A percentile compares a stretch with the other conserved stretches of the same genome.
phyloP scores from a whole-genome alignment of 2,797 vertebrate species.

The Buphagus erythrorhynchus region DNA sequence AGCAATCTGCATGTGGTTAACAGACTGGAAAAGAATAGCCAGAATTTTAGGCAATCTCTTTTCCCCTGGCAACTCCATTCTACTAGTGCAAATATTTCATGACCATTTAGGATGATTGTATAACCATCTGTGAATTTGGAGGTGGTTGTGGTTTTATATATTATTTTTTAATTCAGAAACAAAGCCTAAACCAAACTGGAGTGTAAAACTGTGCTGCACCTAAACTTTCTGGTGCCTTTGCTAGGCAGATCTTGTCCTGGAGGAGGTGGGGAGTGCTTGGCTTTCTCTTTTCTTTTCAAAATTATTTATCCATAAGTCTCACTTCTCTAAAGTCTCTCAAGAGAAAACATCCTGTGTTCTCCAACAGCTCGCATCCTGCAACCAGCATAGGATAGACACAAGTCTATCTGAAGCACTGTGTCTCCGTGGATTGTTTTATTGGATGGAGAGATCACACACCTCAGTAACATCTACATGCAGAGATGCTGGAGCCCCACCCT shows the following conservation, averaged over 20 bases:
- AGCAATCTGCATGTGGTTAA: neutral
- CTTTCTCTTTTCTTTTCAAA: neutral
- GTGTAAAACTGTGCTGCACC: neutral
- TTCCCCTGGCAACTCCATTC: neutral
- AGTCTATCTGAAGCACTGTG: neutral
- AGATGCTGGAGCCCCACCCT: neutral
- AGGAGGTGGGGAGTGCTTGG: neutral
- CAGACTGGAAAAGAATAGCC: conserved; percentile 2
- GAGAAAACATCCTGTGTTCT: neutral
- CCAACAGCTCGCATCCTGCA: neutral
- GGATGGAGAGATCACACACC: neutral
- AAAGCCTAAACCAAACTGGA: neutral
- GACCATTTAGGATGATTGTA: neutral
- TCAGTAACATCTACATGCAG: neutral
- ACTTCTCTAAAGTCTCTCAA: neutral
- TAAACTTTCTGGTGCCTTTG: neutral
- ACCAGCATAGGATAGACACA: neutral
- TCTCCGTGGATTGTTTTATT: neutral
- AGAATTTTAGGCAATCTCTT: neutral
- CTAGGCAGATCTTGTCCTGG: neutral
- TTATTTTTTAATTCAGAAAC: neutral
- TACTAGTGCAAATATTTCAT: neutral
- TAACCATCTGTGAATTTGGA: neutral
- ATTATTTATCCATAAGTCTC: neutral
- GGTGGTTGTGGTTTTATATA: neutral